Evolutionary conservation across 1,140 invertebrate genomes (phyloP), one percentile per base, ranked within the genome.

Genomic region (Magallana ariakensis): DNA sequence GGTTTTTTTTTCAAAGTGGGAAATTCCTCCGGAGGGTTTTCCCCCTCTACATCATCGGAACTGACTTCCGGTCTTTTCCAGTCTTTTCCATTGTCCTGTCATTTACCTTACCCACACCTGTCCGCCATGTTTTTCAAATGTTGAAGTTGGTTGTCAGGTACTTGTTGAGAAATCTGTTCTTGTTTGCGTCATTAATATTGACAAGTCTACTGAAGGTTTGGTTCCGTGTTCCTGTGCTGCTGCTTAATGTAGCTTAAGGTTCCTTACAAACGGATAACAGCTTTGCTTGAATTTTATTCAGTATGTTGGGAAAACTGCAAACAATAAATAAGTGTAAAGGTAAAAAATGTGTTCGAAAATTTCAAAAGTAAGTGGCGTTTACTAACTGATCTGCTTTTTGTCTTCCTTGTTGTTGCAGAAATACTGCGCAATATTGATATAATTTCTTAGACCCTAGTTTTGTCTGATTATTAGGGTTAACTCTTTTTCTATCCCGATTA

Each of bases 351-450:
- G n/a, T n/a, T n/a, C n/a, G n/a, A n/a, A n/a, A n/a, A n/a, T n/a
- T n/a, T n/a, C n/a, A n/a, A n/a, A n/a, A n/a, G n/a, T n/a, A n/a
- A n/a, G n/a, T n/a, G n/a, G n/a, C n/a, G n/a, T n/a, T 80, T 53
- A 70, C 84, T 89, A 87, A 93, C 93, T 56, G 54, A 89, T 90
- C 15, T 89, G 85, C 10, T 90, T 80, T 22, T 85, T 86, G 83
- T 93, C 92, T 80, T 89, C 75, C 81, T 91, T 92, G 22, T 90
- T 60, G 70, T 93, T 93, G 87, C 93, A 94, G 19, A 91, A 84
- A 62, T 94, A 94, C 85, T 94, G 93, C 4, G 92, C 93, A 15
- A 92, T 92, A 86, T 94, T 93, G 1, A 94, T 90, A n/a, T n/a
- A n/a, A 22, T 90, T 92, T 89, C 93, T 94, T 60, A 94, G 89